Conservation (phyloP, 2,888 invertebrate species). For the Acronicta alni region DNA sequence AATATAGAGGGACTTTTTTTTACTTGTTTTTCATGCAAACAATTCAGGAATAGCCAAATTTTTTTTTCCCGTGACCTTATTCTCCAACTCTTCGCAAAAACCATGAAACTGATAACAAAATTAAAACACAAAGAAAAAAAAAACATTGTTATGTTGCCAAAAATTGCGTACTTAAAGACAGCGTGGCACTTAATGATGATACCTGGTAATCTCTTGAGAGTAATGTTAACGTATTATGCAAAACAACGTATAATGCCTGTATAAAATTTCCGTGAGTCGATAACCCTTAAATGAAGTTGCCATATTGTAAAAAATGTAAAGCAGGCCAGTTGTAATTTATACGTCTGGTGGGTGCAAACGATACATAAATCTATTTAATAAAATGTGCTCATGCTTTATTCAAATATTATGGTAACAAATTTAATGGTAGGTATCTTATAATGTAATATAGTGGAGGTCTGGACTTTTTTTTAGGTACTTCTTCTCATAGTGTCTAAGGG, state of each 20-base stretch:
- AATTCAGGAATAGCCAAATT: constrained; percentile 9
- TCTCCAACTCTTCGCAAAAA: no score
- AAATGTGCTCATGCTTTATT: constrained; percentile 23
- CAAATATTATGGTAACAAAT: constrained; percentile 23
- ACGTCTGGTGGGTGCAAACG: constrained; percentile 19
- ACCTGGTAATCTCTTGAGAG: constrained; percentile 23
- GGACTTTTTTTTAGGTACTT: constrained; percentile 1
- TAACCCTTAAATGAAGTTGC: constrained; percentile 31
- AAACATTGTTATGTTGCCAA: constrained; percentile 13
- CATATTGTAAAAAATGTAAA: constrained; percentile 15
- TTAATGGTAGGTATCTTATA: constrained; percentile 3
- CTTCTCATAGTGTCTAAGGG: background rate
- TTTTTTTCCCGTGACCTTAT: no score
- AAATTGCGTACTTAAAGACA: constrained; percentile 26
- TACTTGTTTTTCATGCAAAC: constrained; percentile 12
- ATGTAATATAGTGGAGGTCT: constrained; percentile 7
- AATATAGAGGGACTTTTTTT: background rate
- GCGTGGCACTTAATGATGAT: constrained; percentile 36
- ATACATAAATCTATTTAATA: constrained; percentile 18
- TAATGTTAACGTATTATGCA: constrained; percentile 36
- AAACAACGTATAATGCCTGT: constrained; percentile 23
- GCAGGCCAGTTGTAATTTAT: constrained; percentile 28
- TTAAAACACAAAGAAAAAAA: no score
- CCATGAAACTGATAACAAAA: no score
- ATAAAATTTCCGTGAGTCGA: constrained; percentile 24